Percentiles rank a stretch among this genome's conserved stretches.
Evolutionary conservation across 2,113 vertebrate species (phyloP).

Genomic region (Sula dactylatra): DNA sequence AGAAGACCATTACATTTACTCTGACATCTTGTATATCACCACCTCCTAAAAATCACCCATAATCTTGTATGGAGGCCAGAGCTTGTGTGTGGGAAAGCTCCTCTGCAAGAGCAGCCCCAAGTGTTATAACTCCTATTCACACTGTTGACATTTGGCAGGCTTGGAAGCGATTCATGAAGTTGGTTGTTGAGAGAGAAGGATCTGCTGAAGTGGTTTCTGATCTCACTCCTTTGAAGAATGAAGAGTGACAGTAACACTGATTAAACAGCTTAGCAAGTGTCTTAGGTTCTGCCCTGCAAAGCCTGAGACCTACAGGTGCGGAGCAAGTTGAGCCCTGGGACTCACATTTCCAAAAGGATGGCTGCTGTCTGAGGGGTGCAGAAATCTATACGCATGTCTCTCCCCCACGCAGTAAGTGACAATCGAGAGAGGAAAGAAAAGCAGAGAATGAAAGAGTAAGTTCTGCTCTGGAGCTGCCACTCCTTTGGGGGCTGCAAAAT

Average conservation of each 20-base stretch:
- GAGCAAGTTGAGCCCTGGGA: background rate
- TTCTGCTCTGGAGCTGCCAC: background rate
- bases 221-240: background rate
- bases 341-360: background rate
- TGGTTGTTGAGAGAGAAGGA: background rate
- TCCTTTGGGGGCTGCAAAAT: background rate
- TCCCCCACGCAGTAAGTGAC: background rate
- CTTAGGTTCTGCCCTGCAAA: background rate
- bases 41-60: background rate
- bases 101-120: background rate
- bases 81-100: background rate
- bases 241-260: background rate
- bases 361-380: background rate
- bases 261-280: background rate
- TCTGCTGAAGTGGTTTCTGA: background rate
- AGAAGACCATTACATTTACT: background rate
- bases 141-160: background rate
- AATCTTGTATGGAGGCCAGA: background rate
- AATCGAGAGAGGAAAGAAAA: background rate
- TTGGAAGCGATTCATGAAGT: background rate
- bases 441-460: background rate
- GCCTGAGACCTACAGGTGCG: background rate
- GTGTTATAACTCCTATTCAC: background rate
- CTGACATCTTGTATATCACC: background rate
- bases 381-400: background rate